Base-by-base conservation (phyloP, 2,113 vertebrate species). In the Misgurnus anguillicaudatus region DNA sequence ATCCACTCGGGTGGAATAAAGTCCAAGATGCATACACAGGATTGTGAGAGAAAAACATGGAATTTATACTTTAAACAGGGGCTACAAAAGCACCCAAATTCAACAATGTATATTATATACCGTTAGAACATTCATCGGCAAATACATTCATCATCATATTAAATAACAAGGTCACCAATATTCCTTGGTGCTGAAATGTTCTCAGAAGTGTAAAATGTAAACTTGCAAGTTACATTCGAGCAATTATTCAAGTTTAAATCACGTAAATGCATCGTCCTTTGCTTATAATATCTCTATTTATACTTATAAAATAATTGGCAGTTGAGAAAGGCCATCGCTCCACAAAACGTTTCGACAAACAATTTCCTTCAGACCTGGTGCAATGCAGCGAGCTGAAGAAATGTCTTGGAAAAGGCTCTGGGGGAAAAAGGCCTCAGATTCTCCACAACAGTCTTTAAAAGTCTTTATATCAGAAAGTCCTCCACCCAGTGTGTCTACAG, bases 221-320 rank as follows among this genome's bases (percentile, higher is more conserved):
- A 85, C 80, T 73, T 74, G 63, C 83, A 63, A 24, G 21, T 70
- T 82, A 85, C 80, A 85, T 82, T 85, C 83, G 82, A 63, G 77
- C 80, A 72, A 51, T n/a, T 61, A 65, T 67, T 64, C 67, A 74
- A 82, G 73, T 82, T 80, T 82, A 21, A 76, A 57, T 78, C 14
- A 10, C 2, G 8, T 67, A 51, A 60, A 57, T 47, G 51, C 62
- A 79, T 72, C 67, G 58, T 80, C 58, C 66, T 57, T 72, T 51
- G 55, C 67, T 66, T n/a, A 39, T 19, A 51, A 17, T 38, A 72
- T 77, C 36, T 39, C 19, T 51, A 78, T 60, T 39, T 78, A 78
- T 51, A 69, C 57, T n/a, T 57, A 47, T 38, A 73, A 38, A 77
- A 83, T 67, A 80, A 67, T 74, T 82, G 77, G 73, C 77, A 82